phyloP scores from a whole-genome alignment of 2,113 vertebrate genomes.

The Cyprinodon tularosa region DNA sequence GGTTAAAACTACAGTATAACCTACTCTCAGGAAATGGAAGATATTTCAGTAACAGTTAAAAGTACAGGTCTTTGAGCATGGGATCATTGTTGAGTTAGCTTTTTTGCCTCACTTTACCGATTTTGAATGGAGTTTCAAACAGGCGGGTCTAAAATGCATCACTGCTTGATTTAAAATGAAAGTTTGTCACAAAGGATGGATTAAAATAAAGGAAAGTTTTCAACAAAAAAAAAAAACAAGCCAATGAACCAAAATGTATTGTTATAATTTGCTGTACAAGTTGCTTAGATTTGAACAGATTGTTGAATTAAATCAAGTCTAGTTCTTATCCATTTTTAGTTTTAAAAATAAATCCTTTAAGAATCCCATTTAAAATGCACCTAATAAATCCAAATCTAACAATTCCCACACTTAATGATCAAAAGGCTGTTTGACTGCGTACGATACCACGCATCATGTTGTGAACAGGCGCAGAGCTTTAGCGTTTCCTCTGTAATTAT shows the following conservation, averaged over 20 bases:
- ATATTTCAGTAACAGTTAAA: neutral
- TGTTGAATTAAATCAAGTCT: neutral
- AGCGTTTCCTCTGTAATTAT: neutral
- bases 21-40: neutral
- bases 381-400: neutral
- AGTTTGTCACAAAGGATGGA: neutral
- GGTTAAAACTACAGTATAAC: neutral
- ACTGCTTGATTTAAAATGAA: neutral
- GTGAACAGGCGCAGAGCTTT: conserved; percentile 25
- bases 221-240: too few species aligned
- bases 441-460: conserved; percentile 8
- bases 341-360: too few species aligned
- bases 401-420: neutral
- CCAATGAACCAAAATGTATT: neutral
- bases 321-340: too few species aligned
- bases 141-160: neutral
- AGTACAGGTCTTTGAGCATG: too few species aligned
- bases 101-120: neutral
- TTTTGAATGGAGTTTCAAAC: neutral
- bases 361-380: neutral
- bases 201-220: neutral
- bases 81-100: too few species aligned
- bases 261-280: neutral
- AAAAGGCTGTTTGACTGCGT: neutral
- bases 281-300: neutral